Evolutionary conservation across 1,140 invertebrate species (phyloP), one percentile per base, ranked within the genome.

Genomic region (Hydropsyche tenuis): DNA sequence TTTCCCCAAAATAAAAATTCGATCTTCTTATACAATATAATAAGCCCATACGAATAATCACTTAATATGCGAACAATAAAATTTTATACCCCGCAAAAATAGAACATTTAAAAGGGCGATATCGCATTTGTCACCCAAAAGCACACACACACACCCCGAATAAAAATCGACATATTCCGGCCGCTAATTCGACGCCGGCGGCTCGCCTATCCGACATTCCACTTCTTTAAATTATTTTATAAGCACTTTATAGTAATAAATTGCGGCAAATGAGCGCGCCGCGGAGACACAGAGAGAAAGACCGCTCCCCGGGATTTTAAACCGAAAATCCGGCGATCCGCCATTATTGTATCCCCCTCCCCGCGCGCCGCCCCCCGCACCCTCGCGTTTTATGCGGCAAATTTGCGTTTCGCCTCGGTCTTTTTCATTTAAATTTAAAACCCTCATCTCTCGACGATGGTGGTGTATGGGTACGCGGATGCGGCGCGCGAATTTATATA

Each of bases 371-470:
- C 11, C 51, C 11, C 51, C n/a, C 20, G 3, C 51, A n/a, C n/a
- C 16, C 7, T 20, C 56, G 56, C 71, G 73, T 73, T 77, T 74
- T 77, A 77, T 77, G 73, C 73, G 75, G 75, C 75, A 77, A 77
- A 77, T 77, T 77, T 77, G 75, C 75, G 75, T 77, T 77, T 77
- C 75, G 75, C 75, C 72, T 66, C 75, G 75, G 75, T 77, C 75
- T 77, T 77, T 77, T 77, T 77, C 76, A 77, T 77, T 77, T 77
- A 77, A 77, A 77, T 77, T 77, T 77, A 77, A 72, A 75, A 77
- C 76, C 76, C 76, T 77, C 76, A 75, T 77, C 76, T n/a, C n/a
- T 77, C 76, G 20, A 23, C 22, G 18, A n/a, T n/a, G n/a, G n/a
- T n/a, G 6, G 22, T 7, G 23, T 25, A 60, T 27, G 22, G 14